Percentiles rank a stretch among this genome's conserved stretches.
These are phyloP conservation scores for Geodia barretti DNA, from an alignment of 37 sponge, comb jelly and placozoan species.

Conservation along the genomic window DNA sequence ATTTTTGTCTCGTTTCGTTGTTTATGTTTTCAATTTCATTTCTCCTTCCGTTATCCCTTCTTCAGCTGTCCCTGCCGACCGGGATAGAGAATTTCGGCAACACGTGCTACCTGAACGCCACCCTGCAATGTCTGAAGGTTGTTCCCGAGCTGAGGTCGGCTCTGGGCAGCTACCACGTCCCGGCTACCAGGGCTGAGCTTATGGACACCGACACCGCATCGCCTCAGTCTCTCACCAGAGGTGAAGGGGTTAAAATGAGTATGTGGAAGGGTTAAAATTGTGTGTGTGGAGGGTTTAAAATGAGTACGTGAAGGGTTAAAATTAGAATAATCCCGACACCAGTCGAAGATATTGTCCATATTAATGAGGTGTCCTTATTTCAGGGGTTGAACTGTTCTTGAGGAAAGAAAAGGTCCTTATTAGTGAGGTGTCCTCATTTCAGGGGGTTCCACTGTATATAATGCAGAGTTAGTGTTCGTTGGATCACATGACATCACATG, in stretches of 20 bases:
- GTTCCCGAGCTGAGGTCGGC: constrained; percentile 87
- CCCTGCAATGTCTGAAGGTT: constrained; percentile 92
- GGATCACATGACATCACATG: background rate
- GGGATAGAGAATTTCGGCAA: constrained; percentile 96
- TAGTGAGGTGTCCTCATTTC: no score
- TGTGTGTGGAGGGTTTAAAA: no score
- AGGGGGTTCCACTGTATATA: background rate
- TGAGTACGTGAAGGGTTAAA: no score
- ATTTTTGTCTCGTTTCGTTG: background rate
- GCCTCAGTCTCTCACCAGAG: background rate
- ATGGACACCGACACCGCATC: background rate
- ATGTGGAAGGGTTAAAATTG: background rate
- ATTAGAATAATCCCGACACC: no score
- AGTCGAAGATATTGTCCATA: no score
- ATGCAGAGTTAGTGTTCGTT: background rate
- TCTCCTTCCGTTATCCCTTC: background rate
- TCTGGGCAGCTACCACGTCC: constrained; percentile 23
- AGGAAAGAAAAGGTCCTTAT: no score
- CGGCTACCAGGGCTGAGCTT: background rate
- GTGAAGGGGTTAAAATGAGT: background rate
- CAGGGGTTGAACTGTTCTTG: no score
- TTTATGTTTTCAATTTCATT: background rate
- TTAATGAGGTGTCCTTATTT: no score
- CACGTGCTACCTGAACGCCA: constrained; percentile 98
- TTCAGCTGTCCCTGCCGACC: constrained; percentile 75